phyloP scores from a whole-genome alignment of 2,888 invertebrate species.

The Caenorhabditis becei region DNA sequence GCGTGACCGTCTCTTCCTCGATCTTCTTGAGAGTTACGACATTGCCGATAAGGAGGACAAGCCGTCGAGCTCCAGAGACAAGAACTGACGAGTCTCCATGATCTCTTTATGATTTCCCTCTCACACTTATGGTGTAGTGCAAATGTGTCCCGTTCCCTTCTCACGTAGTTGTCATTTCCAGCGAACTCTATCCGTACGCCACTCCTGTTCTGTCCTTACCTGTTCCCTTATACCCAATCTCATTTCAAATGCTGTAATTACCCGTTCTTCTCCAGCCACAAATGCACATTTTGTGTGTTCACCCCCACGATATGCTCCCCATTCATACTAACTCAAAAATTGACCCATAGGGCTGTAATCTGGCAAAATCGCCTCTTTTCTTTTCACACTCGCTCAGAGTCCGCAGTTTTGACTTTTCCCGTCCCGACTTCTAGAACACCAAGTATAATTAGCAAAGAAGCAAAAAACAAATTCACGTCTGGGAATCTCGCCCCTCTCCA shows the following conservation, averaged over 20 bases:
- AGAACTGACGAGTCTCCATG: constrained; percentile 13
- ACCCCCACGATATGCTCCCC: background rate
- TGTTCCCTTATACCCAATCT: background rate
- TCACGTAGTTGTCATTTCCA: constrained; percentile 40
- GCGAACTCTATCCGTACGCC: constrained; percentile 23
- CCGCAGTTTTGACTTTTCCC: background rate
- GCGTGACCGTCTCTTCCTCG: constrained; percentile 69
- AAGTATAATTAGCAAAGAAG: constrained; percentile 12
- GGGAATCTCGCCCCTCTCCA: constrained; percentile 6
- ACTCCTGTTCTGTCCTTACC: too few relatives aligned
- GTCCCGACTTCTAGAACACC: background rate
- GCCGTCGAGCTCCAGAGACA: constrained; percentile 15
- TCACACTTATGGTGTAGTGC: constrained; percentile 19
- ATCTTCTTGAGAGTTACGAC: constrained; percentile 64
- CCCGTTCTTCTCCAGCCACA: background rate
- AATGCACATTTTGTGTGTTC: background rate
- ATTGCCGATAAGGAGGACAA: constrained; percentile 35
- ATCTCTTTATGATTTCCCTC: background rate
- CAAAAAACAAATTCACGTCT: constrained; percentile 19
- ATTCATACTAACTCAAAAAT: background rate
- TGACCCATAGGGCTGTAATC: constrained; percentile 4
- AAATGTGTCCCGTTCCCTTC: constrained; percentile 22
- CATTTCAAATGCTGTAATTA: background rate
- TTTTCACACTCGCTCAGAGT: background rate
- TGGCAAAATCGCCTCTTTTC: constrained; percentile 1